Conservation (phyloP, 1,140 invertebrate genomes). For the Nixonia krombeini region DNA sequence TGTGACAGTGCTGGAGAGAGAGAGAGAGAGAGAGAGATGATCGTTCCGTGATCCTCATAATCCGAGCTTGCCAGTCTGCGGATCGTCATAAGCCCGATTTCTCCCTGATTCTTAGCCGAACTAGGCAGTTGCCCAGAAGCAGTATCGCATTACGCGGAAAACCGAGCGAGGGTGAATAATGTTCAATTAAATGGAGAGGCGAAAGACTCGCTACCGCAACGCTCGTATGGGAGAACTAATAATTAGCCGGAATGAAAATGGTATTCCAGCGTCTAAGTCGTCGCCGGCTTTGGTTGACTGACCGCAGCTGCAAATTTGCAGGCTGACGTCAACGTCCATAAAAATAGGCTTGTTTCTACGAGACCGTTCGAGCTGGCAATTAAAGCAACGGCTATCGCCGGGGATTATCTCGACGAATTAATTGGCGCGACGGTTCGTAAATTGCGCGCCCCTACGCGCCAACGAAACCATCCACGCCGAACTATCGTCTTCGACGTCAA, state of each 20-base stretch:
- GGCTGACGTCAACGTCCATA: constrained; percentile 31
- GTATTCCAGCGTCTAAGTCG: constrained; percentile 25
- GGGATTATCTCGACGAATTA: constrained; percentile 15
- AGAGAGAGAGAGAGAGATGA: no score
- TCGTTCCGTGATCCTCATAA: no score
- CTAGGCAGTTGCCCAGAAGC: no score
- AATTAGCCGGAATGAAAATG: constrained; percentile 52
- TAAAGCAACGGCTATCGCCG: constrained; percentile 16
- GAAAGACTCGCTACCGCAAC: background rate
- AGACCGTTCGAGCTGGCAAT: constrained; percentile 18
- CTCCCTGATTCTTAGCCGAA: no score
- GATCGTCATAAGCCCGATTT: no score
- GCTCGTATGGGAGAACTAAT: constrained; percentile 8
- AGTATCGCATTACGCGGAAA: no score
- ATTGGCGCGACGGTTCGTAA: constrained; percentile 16
- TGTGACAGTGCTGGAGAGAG: no score
- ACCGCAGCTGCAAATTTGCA: constrained; percentile 47
- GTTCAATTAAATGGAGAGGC: constrained; percentile 25
- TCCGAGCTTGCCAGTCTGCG: no score
- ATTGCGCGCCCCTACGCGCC: background rate
- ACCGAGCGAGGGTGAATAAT: background rate
- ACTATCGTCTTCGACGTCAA: no score
- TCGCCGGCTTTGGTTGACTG: constrained; percentile 50
- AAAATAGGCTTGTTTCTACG: constrained; percentile 28
- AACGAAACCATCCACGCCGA: background rate